Evolutionary conservation across 2,113 vertebrate species (phyloP).

Genomic region (Gorsachius goisagi): DNA sequence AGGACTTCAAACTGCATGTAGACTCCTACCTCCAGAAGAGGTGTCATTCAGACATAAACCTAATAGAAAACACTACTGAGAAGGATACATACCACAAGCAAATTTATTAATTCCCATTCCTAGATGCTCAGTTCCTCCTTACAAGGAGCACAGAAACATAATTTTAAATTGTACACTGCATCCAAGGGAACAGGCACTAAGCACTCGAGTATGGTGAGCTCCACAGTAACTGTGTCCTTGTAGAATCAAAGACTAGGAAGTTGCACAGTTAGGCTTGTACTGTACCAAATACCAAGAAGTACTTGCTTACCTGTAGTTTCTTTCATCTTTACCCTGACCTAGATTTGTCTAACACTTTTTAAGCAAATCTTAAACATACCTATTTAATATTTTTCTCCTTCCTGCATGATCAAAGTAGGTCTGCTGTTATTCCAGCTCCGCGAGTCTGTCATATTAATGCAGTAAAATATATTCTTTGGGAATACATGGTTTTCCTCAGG

Average conservation of each 20-base stretch:
- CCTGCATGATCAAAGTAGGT: background rate
- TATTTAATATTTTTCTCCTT: background rate
- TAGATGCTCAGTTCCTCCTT: background rate
- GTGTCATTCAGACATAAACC: background rate
- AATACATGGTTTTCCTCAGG: background rate
- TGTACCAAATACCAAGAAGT: background rate
- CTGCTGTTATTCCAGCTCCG: background rate
- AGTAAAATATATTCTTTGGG: background rate
- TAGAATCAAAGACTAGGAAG: background rate
- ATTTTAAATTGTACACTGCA: background rate
- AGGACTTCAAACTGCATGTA: background rate
- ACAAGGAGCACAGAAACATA: background rate
- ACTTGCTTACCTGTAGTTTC: background rate
- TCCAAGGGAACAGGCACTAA: background rate
- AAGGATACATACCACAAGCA: background rate
- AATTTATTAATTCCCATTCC: background rate
- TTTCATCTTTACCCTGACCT: background rate
- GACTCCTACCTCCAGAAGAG: background rate
- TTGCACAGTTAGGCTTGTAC: background rate
- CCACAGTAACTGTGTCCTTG: background rate
- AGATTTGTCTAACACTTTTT: background rate
- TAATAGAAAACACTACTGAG: background rate
- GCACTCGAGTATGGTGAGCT: accelerated
- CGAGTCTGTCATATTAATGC: background rate
- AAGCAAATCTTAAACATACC: background rate